Evolutionary conservation across 23 tunicate species (phyloP).

Genomic region (Botrylloides violaceus): DNA sequence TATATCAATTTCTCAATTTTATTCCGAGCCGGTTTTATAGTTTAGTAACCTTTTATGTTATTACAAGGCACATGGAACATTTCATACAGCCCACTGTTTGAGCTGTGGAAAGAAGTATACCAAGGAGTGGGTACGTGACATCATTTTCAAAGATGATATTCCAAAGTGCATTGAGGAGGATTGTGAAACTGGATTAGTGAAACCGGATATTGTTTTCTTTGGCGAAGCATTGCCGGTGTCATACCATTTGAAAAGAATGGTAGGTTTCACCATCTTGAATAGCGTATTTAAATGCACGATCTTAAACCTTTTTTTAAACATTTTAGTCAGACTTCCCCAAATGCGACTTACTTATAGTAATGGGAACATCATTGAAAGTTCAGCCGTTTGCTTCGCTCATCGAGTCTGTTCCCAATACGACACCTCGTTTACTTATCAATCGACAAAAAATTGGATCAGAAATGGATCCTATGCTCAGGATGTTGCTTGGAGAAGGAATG

Average conservation of each 20-base stretch:
- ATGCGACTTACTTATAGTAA: constrained; percentile 71
- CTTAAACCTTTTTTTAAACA: too few species aligned
- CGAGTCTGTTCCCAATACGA: constrained; percentile 28
- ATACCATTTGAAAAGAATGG: constrained; percentile 22
- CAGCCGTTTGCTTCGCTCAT: constrained; percentile 78
- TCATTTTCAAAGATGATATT: constrained; percentile 52
- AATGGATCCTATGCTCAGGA: constrained; percentile 49
- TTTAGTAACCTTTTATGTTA: not conserved
- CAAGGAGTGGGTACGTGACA: constrained; percentile 71
- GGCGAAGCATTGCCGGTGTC: constrained; percentile 64
- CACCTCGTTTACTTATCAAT: constrained; percentile 71
- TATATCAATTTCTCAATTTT: not conserved
- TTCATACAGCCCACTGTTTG: constrained; percentile 65
- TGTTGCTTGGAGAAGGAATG: constrained; percentile 33
- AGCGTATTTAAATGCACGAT: too few species aligned
- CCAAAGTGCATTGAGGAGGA: constrained; percentile 45
- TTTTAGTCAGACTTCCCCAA: constrained; percentile 39
- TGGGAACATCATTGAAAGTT: constrained; percentile 88
- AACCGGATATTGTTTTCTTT: constrained; percentile 88
- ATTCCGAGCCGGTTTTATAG: not conserved
- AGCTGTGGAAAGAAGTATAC: constrained; percentile 39
- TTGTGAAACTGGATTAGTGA: constrained; percentile 23
- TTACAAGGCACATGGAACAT: constrained; percentile 70
- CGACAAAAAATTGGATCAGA: constrained; percentile 53
- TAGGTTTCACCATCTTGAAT: too few species aligned